A percentile compares a stretch with the other conserved stretches of the same genome.
phyloP scores from a whole-genome alignment of 2,797 vertebrate genomes.

The Yasuhikotakia modesta region DNA sequence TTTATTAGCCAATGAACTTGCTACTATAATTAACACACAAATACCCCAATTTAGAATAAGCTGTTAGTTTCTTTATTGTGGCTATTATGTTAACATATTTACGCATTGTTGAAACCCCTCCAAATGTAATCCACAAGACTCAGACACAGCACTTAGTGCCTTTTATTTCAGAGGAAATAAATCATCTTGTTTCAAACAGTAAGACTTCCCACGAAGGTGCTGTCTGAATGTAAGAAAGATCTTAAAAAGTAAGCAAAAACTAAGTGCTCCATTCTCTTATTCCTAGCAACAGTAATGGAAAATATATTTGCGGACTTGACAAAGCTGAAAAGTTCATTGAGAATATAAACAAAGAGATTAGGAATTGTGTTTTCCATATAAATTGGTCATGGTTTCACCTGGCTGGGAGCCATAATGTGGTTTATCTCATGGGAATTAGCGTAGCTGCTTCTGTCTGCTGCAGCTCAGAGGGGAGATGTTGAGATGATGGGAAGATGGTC shows the following conservation, averaged over 20 bases:
- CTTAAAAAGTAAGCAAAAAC: constrained; percentile 16
- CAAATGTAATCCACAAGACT: constrained; percentile 1
- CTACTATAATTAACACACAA: neutral
- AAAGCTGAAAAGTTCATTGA: constrained; percentile 47
- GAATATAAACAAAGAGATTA: constrained; percentile 55
- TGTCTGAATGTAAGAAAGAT: constrained; percentile 6
- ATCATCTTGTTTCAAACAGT: constrained; percentile 6
- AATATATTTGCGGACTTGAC: constrained; percentile 49
- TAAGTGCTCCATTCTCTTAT: constrained; percentile 5
- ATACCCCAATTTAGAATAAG: neutral
- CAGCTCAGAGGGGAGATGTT: constrained; percentile 42
- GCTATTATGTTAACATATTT: neutral
- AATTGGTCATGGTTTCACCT: constrained; percentile 44
- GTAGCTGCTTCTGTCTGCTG: constrained; percentile 31
- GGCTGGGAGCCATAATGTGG: constrained; percentile 41
- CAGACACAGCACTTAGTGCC: neutral
- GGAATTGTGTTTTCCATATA: constrained; percentile 39
- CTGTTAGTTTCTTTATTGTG: neutral
- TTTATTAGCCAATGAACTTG: neutral
- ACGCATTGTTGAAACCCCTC: neutral
- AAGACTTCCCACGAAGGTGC: constrained; percentile 6
- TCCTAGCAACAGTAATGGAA: constrained; percentile 27
- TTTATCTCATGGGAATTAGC: constrained; percentile 47
- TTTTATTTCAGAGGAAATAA: constrained; percentile 25
- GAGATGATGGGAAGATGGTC: constrained; percentile 39